Evolutionary conservation across 2,888 invertebrate species (phyloP), one percentile per base, ranked within the genome.

Genomic region (Erynnis tages): DNA sequence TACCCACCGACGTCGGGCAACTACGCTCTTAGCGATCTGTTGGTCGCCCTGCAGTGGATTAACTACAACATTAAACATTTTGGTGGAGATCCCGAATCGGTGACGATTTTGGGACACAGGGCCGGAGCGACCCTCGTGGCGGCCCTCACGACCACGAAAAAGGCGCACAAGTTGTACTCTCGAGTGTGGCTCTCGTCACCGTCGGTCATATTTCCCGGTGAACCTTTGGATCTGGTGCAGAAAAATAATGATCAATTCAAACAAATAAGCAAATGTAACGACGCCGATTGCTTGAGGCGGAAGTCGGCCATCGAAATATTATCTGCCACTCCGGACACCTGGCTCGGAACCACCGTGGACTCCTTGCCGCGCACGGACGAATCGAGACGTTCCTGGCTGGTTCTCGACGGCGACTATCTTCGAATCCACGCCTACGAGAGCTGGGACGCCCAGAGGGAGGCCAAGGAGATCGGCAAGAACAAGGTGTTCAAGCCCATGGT

Each of bases 121-220:
- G 95, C 96, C 0, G 97, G 97, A 1, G 97, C 94, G 0, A 96
- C 96, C 0, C 79, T 97, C 8, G 94, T 95, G 0, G 94, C 96
- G 0, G 94, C 95, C 0, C 80, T 97, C 30, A 91, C 93, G 68
- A 80, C 93, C 58, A 74, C 91, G 87, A 7, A 84, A 75, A 60
- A 91, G 50, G 87, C 93, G 1, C 91, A 93, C 46, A 92, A 92
- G 38, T 84, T 96, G 2, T 97, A 96, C 67, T 87, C 93, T 0
- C 87, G 94, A 44, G 94, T 93, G 2, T 96, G 96, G 96, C 91
- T 95, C 1, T 93, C 96, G 0, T 95, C 95, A 1, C 92, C 95
- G 0, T 93, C 95, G 1, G 93, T 94, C 0, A 91, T 94, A 35
- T 94, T 93, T 64, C 95, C 95, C 0, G 93, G 93, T 0, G 92